Evolutionary conservation across 2,797 vertebrate species (phyloP).

Genomic region (Acanthopagrus latus): DNA sequence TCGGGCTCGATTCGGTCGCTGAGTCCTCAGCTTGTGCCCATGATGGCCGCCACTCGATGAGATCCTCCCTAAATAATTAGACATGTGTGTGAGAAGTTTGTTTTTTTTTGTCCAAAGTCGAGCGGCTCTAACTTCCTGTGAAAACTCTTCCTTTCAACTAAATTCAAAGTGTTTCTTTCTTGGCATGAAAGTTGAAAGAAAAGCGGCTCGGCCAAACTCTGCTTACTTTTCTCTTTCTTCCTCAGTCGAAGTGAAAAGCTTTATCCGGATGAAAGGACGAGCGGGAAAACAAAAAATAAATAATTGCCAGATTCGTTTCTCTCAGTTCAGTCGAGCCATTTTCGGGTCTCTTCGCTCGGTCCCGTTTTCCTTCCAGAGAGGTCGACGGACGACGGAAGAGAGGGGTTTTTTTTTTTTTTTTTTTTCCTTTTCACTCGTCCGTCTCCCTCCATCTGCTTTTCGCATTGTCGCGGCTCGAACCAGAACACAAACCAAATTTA

Average conservation of each 20-base stretch:
- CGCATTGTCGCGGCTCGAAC: conserved; percentile 25
- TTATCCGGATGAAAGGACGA: conserved; percentile 55
- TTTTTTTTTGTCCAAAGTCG: conserved; percentile 35
- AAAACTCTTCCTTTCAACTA: conserved; percentile 57
- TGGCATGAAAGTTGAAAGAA: conserved; percentile 54
- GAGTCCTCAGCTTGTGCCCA: not conserved
- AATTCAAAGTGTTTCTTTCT: conserved; percentile 63
- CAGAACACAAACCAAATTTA: conserved; percentile 39
- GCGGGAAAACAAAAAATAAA: conserved; percentile 12
- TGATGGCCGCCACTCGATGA: conserved; percentile 23
- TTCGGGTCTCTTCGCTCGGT: conserved; percentile 8
- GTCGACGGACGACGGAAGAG: conserved; percentile 37
- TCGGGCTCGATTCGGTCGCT: not conserved
- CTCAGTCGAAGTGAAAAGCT: conserved; percentile 41
- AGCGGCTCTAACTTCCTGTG: conserved; percentile 49
- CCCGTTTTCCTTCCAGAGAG: conserved; percentile 37
- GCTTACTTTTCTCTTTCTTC: conserved; percentile 52
- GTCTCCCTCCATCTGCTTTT: conserved; percentile 69
- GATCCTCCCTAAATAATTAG: conserved; percentile 40
- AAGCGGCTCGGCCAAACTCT: conserved; percentile 50
- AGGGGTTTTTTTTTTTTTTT: not conserved
- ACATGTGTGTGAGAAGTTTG: conserved; percentile 13
- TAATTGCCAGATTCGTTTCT: conserved; percentile 60
- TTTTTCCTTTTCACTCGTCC: not conserved
- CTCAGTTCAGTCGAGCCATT: conserved; percentile 23